Percentiles rank a stretch among this genome's conserved stretches.
Evolutionary conservation across 1,140 invertebrate genomes (phyloP).

Genomic region (Calephelis nemesis): DNA sequence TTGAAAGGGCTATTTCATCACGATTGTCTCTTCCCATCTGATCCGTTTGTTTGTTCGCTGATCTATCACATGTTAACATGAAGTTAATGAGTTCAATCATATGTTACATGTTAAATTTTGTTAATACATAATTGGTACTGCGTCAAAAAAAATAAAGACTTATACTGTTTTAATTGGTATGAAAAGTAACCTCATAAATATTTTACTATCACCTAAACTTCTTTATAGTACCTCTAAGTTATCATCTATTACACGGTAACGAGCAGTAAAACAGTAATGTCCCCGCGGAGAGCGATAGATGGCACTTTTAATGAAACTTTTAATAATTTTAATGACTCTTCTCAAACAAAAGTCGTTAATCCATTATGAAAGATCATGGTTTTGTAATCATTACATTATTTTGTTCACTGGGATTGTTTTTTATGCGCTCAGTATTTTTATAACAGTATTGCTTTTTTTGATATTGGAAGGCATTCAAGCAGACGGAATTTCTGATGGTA

Average conservation of each 20-base stretch:
- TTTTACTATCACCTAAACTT: slow-evolving; percentile 21
- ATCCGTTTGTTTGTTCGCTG: no score
- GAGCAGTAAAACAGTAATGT: slow-evolving; percentile 64
- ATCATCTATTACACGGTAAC: slow-evolving; percentile 51
- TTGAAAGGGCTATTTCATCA: no score
- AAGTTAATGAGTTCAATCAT: no score
- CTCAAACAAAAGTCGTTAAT: slow-evolving; percentile 67
- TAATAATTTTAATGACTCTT: slow-evolving; percentile 76
- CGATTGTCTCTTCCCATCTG: no score
- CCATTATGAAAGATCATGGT: slow-evolving; percentile 67
- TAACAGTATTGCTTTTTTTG: neutral
- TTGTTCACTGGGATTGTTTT: neutral
- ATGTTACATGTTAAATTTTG: no score
- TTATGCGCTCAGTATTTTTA: neutral
- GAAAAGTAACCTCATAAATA: no score
- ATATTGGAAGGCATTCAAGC: no score
- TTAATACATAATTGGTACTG: no score
- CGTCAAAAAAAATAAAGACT: neutral
- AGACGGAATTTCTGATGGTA: no score
- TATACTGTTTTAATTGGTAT: neutral
- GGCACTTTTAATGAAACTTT: slow-evolving; percentile 73
- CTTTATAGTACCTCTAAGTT: slow-evolving; percentile 37
- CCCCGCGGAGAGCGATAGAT: slow-evolving; percentile 69
- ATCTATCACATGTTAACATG: no score
- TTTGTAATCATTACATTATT: slow-evolving; percentile 31